A percentile compares a stretch with the other conserved stretches of the same genome.
Conservation (phyloP, 2,797 vertebrate species). For the Acropternis orthonyx region DNA sequence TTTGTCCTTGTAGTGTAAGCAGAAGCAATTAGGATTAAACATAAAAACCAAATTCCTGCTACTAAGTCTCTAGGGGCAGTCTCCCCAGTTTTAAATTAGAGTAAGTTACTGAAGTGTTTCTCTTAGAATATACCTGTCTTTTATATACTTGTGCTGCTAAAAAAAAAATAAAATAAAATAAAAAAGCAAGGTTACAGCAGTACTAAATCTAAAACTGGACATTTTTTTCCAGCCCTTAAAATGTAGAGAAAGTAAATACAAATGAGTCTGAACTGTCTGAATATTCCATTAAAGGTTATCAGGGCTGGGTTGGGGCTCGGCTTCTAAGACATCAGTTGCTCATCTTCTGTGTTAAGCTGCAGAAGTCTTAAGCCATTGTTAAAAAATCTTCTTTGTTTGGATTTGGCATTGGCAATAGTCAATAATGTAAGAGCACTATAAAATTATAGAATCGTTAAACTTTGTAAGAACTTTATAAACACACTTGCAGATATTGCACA, state of each 20-base stretch:
- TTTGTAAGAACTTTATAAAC: slow-evolving; percentile 73
- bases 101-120: not conserved
- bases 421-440: slow-evolving; percentile 36
- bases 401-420: slow-evolving; percentile 61
- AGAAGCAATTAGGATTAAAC: slow-evolving; percentile 42
- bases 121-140: slow-evolving; percentile 4
- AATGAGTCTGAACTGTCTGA: not conserved
- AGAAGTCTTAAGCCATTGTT: slow-evolving; percentile 47
- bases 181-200: accelerated
- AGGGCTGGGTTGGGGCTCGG: accelerated
- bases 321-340: slow-evolving; percentile 40
- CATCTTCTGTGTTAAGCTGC: slow-evolving; percentile 34
- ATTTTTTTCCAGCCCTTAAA: not conserved
- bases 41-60: not conserved
- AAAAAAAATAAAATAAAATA: not conserved
- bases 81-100: not conserved
- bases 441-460: slow-evolving; percentile 67
- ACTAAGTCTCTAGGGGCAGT: not conserved
- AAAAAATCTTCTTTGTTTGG: slow-evolving; percentile 70
- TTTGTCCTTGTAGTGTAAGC: slow-evolving; percentile 33
- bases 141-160: not conserved
- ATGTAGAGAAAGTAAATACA: not conserved
- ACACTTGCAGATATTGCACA: slow-evolving; percentile 70
- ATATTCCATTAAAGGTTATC: not conserved
- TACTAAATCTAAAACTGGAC: not conserved